These are phyloP conservation scores for Ephydatia muelleri DNA, from an alignment of 37 sponge, comb jelly and placozoan genomes.

Conservation along the genomic window DNA sequence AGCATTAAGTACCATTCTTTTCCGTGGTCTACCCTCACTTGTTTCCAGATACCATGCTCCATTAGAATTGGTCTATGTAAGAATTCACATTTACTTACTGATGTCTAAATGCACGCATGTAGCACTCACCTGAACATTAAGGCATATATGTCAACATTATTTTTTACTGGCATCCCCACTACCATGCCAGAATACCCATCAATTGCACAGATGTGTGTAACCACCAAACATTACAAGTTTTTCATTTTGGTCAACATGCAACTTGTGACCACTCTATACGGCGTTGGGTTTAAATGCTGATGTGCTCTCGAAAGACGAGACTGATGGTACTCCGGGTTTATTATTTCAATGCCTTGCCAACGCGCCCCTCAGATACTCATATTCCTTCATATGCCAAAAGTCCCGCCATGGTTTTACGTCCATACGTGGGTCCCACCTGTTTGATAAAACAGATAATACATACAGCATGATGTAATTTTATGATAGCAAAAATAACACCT, in stretches of 20 bases:
- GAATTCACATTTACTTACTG: background rate
- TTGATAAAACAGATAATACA: background rate
- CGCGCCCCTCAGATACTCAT: slow-evolving; percentile 19
- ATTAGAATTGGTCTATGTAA: slow-evolving; percentile 41
- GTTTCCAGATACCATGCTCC: slow-evolving; percentile 71
- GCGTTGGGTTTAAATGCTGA: slow-evolving; percentile 24
- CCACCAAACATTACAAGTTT: slow-evolving; percentile 71
- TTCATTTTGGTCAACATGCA: slow-evolving; percentile 76
- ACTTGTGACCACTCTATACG: slow-evolving; percentile 54
- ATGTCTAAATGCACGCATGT: background rate
- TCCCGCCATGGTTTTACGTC: slow-evolving; percentile 59
- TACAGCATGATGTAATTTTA: background rate
- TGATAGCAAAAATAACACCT: background rate
- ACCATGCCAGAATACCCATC: slow-evolving; percentile 68
- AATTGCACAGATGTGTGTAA: slow-evolving; percentile 50
- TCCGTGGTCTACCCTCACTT: slow-evolving; percentile 67
- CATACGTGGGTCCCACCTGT: slow-evolving; percentile 58
- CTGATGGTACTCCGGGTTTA: slow-evolving; percentile 40
- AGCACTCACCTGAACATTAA: slow-evolving; percentile 24
- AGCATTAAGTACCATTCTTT: slow-evolving; percentile 51
- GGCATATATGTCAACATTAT: slow-evolving; percentile 52
- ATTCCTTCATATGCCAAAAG: slow-evolving; percentile 35
- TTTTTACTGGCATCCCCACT: slow-evolving; percentile 66
- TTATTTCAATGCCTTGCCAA: slow-evolving; percentile 31
- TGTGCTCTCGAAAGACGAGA: slow-evolving; percentile 17